Conservation (phyloP, 2,797 vertebrate species). For the Prionace glauca region DNA sequence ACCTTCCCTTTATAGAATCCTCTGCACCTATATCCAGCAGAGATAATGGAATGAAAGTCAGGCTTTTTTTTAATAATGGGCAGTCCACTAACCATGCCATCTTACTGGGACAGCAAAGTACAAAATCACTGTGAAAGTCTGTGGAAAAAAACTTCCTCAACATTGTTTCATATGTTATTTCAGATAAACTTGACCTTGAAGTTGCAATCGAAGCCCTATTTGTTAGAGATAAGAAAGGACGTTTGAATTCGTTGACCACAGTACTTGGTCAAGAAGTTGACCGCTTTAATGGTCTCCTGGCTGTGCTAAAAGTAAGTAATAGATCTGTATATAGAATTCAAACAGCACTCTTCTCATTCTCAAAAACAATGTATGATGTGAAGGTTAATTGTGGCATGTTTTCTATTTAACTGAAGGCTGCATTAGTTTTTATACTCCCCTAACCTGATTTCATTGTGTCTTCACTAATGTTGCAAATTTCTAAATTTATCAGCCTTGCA, state of each 20-base stretch:
- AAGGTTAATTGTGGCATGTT: background rate
- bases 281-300: slow-evolving; percentile 71
- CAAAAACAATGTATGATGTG: background rate
- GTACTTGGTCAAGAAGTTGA: slow-evolving; percentile 75
- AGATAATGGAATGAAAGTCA: background rate
- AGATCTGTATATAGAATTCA: background rate
- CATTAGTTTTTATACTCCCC: background rate
- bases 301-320: slow-evolving; percentile 56
- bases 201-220: slow-evolving; percentile 60
- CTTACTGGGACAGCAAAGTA: background rate
- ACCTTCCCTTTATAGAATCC: background rate
- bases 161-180: slow-evolving; percentile 44
- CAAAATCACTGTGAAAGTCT: background rate
- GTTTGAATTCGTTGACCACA: slow-evolving; percentile 71
- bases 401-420: background rate
- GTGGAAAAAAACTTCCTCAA: background rate
- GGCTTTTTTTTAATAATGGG: background rate
- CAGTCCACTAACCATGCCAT: background rate
- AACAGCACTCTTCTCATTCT: background rate
- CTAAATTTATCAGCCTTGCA: background rate
- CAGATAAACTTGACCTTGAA: slow-evolving; percentile 69
- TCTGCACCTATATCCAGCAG: background rate
- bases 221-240: slow-evolving; percentile 58
- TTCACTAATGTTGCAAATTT: background rate
- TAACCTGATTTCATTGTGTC: background rate